phyloP scores from a whole-genome alignment of 2,797 vertebrate genomes.

The Miichthys miiuy region DNA sequence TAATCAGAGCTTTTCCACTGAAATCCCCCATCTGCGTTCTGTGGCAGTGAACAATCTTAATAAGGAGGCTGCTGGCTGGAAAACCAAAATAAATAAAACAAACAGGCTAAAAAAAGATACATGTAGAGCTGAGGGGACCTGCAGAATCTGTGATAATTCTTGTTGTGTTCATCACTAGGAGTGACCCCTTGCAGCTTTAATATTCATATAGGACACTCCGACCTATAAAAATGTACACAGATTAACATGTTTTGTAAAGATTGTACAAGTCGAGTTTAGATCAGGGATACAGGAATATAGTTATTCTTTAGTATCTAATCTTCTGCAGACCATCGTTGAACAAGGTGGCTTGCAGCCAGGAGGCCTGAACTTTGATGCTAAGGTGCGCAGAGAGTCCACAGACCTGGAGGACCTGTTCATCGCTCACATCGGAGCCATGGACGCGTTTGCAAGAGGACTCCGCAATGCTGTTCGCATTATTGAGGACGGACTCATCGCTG shows the following conservation, averaged over 20 bases:
- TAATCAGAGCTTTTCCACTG: neutral
- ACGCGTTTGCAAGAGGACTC: constrained; percentile 81
- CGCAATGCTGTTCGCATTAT: constrained; percentile 75
- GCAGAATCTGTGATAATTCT: neutral
- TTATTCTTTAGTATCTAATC: neutral
- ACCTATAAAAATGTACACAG: neutral
- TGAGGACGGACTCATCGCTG: constrained; percentile 72
- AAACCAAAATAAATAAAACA: neutral
- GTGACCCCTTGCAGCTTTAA: neutral
- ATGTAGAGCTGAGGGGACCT: neutral
- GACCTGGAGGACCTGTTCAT: constrained; percentile 82
- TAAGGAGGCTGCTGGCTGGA: neutral
- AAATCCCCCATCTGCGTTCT: neutral
- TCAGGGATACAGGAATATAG: neutral
- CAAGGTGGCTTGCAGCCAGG: constrained; percentile 82
- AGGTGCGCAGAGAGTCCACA: constrained; percentile 80
- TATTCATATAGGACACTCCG: neutral
- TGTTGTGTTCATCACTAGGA: neutral
- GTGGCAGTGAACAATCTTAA: neutral
- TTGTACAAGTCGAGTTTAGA: neutral
- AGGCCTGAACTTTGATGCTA: constrained; percentile 83
- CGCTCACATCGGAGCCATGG: constrained; percentile 81
- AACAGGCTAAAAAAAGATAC: neutral
- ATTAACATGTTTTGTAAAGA: neutral
- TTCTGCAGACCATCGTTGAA: constrained; percentile 74